Percentiles rank a stretch among this genome's conserved stretches.
Evolutionary conservation across 2,888 invertebrate species (phyloP).

Genomic region (Aquatica leii): DNA sequence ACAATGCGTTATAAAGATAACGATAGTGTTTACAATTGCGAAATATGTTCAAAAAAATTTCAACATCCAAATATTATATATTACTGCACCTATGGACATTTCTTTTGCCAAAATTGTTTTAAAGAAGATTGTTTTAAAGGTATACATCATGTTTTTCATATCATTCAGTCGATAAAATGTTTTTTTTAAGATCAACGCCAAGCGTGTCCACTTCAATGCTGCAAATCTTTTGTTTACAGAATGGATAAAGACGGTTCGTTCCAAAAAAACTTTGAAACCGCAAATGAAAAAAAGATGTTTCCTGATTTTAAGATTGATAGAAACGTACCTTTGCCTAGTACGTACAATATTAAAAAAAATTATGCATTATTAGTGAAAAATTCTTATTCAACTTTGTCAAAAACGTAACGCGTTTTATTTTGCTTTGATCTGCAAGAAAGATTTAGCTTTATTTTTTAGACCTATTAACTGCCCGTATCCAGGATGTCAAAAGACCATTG

Average conservation of each 20-base stretch:
- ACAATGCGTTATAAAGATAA: not conserved
- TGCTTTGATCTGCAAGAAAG: not conserved
- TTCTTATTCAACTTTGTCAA: conserved; percentile 20
- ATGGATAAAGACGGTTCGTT: conserved; percentile 15
- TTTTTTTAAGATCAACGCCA: conserved; percentile 13
- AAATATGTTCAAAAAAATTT: conserved; percentile 23
- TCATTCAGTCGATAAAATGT: not conserved
- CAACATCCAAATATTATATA: conserved; percentile 23
- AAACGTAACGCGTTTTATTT: conserved; percentile 23
- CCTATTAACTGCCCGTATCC: conserved; percentile 62
- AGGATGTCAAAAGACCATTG: conserved; percentile 64
- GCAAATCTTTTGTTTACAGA: conserved; percentile 14
- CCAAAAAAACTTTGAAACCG: not conserved
- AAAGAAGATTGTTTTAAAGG: conserved; percentile 40
- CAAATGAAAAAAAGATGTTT: conserved; percentile 35
- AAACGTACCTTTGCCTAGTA: not conserved
- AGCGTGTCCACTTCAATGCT: conserved; percentile 11
- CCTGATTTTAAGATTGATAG: conserved; percentile 26
- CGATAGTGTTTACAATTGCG: conserved; percentile 12
- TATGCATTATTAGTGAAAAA: not conserved
- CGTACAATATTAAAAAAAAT: not conserved
- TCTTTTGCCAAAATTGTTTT: conserved; percentile 42
- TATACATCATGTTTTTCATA: conserved; percentile 14
- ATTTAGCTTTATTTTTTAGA: too few relatives aligned
- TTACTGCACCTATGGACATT: conserved; percentile 43